A percentile compares a stretch with the other conserved stretches of the same genome.
Evolutionary conservation across 2,888 invertebrate genomes (phyloP).

Genomic region (Willowsia nigromaculata): DNA sequence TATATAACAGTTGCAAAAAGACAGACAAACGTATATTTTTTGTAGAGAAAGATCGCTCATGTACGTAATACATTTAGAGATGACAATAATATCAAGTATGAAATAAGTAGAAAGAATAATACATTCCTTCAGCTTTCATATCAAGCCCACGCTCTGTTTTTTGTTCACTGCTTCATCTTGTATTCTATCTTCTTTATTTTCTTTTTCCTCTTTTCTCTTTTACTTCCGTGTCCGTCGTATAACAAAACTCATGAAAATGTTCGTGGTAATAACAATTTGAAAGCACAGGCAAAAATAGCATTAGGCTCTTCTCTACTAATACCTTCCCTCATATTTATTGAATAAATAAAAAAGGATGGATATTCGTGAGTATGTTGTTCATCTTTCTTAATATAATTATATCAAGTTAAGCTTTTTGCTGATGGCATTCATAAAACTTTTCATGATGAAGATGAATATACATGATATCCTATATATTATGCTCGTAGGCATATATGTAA

Average conservation of each 20-base stretch:
- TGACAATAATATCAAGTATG: too few relatives aligned
- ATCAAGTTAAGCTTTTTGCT: background rate
- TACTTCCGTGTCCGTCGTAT: background rate
- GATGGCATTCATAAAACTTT: background rate
- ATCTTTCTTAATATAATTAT: background rate
- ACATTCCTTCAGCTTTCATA: too few relatives aligned
- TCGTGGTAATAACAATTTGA: conserved; percentile 7
- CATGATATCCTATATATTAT: too few relatives aligned
- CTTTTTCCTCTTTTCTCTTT: background rate
- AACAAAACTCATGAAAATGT: background rate
- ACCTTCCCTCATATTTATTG: background rate
- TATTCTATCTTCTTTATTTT: background rate
- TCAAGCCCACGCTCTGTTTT: background rate
- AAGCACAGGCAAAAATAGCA: background rate
- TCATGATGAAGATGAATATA: too few relatives aligned
- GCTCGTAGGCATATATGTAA: too few relatives aligned
- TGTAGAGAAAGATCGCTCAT: too few relatives aligned
- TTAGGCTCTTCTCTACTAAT: background rate
- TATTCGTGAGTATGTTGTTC: background rate
- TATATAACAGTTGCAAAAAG: too few relatives aligned
- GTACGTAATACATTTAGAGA: too few relatives aligned
- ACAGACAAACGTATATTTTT: too few relatives aligned
- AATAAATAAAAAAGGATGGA: background rate
- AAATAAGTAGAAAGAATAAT: too few relatives aligned
- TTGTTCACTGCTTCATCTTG: too few relatives aligned